Conservation (phyloP, 2,113 vertebrate genomes). For the Corythaixoides concolor region DNA sequence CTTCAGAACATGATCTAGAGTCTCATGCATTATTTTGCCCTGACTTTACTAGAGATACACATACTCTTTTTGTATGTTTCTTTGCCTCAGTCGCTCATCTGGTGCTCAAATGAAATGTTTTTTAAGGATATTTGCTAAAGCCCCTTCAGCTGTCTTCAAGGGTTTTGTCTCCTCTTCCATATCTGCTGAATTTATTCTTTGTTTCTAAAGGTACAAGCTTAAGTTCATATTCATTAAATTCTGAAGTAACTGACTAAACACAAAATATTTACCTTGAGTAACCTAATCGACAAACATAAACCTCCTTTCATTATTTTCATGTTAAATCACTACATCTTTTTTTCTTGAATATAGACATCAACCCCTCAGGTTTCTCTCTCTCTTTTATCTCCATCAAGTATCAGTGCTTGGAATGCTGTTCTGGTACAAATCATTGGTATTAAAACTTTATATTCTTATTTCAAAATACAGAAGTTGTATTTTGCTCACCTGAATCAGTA, state of each 20-base stretch:
- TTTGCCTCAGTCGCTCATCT: background rate
- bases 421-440: background rate
- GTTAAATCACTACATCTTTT: background rate
- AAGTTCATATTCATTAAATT: background rate
- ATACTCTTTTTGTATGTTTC: background rate
- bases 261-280: background rate
- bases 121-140: background rate
- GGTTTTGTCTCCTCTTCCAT: background rate
- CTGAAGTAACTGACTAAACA: background rate
- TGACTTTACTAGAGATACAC: background rate
- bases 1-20: background rate
- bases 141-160: background rate
- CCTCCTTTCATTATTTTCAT: background rate
- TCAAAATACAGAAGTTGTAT: background rate
- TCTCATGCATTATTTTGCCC: background rate
- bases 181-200: background rate
- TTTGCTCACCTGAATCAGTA: background rate
- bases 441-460: background rate
- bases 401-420: background rate
- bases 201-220: background rate
- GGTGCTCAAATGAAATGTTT: background rate
- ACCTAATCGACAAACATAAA: background rate
- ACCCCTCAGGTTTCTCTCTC: background rate
- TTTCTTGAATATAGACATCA: background rate
- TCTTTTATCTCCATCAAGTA: background rate